A percentile compares a stretch with the other conserved stretches of the same genome.
These are phyloP conservation scores for Junonia oenone DNA, from an alignment of 2,888 invertebrate genomes.

Conservation along the genomic window DNA sequence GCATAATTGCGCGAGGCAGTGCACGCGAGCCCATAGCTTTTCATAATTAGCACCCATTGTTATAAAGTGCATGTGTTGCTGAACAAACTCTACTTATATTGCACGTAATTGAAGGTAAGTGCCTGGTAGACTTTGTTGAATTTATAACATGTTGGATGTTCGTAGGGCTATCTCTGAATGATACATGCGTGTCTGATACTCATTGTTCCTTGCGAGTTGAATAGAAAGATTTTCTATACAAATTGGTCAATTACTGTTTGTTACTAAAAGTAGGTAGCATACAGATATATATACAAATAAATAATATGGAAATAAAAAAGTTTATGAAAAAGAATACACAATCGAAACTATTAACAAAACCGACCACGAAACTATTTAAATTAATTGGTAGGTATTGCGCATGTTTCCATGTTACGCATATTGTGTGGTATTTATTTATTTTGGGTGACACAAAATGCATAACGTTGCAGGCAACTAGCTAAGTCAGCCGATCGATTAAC, in stretches of 20 bases:
- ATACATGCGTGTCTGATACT: neutral
- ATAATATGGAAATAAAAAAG: too few species aligned
- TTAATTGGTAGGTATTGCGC: too few species aligned
- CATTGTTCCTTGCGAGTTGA: neutral
- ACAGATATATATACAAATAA: too few species aligned
- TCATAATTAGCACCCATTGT: constrained; percentile 63
- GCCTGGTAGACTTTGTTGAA: constrained; percentile 8
- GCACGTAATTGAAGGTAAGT: constrained; percentile 21
- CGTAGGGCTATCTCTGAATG: neutral
- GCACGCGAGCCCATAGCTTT: constrained; percentile 68
- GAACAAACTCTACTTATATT: constrained; percentile 24
- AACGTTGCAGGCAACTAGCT: too few species aligned
- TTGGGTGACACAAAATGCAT: too few species aligned
- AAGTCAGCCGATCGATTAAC: too few species aligned
- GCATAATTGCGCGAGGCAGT: constrained; percentile 60
- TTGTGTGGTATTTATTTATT: too few species aligned
- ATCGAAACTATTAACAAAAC: too few species aligned
- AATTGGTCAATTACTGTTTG: neutral
- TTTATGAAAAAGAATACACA: too few species aligned
- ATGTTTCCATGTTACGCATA: too few species aligned
- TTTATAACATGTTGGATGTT: constrained; percentile 5
- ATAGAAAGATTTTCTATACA: too few species aligned
- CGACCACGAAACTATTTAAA: too few species aligned
- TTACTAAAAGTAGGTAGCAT: neutral
- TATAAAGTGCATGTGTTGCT: constrained; percentile 37